Evolutionary conservation across 2,113 vertebrate genomes (phyloP).

Genomic region (Thinocorus orbignyianus): DNA sequence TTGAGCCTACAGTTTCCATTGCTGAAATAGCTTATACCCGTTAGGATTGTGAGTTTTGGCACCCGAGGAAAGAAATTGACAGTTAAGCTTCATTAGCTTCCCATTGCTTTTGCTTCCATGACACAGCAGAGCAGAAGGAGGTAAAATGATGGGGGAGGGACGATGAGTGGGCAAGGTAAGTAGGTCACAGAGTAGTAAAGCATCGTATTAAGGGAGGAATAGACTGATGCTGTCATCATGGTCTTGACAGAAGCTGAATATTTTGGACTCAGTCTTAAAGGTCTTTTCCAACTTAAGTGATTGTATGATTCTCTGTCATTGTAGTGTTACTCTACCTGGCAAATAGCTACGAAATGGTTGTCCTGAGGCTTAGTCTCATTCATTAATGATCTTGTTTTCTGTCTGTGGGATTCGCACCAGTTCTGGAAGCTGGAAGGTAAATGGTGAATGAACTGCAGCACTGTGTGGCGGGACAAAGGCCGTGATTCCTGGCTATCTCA

Average conservation of each 20-base stretch:
- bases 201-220: neutral
- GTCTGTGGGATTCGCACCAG: neutral
- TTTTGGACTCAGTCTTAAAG: neutral
- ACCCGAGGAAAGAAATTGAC: neutral
- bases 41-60: neutral
- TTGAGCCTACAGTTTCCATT: neutral
- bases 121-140: neutral
- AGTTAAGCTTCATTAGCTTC: neutral
- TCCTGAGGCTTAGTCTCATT: neutral
- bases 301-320: neutral
- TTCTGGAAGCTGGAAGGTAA: neutral
- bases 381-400: neutral
- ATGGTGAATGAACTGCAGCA: neutral
- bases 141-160: neutral
- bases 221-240: fast-evolving
- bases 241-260: neutral
- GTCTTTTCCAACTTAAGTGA: neutral
- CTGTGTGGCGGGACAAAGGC: neutral
- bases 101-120: neutral
- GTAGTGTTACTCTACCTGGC: neutral
- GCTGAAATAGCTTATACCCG: neutral
- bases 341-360: neutral
- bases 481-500: neutral
- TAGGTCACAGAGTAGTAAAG: neutral
- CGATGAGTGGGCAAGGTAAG: neutral